phyloP scores from a whole-genome alignment of 2,797 vertebrate species.

The Sebastes vulpes region DNA sequence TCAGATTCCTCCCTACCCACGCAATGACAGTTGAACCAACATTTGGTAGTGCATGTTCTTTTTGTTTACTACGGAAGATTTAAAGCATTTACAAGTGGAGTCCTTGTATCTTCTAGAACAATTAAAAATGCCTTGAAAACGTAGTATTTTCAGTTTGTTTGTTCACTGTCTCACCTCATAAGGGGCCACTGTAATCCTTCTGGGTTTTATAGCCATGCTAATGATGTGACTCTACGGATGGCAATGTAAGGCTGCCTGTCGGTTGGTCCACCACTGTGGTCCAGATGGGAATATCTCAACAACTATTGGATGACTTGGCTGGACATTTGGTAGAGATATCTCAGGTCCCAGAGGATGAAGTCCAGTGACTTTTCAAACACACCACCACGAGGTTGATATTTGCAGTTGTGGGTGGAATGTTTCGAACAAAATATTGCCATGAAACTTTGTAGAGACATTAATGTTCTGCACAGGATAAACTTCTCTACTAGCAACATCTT shows the following conservation, averaged over 20 bases:
- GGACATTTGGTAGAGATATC: not conserved
- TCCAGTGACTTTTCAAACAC: not conserved
- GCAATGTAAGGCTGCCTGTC: not conserved
- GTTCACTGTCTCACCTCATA: not conserved
- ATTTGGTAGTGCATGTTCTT: not conserved
- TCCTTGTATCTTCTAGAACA: not conserved
- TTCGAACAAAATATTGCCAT: not conserved
- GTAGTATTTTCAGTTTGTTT: not conserved
- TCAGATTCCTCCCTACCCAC: slow-evolving; percentile 2
- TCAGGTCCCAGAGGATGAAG: not conserved
- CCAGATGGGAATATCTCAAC: not conserved
- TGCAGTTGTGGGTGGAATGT: not conserved
- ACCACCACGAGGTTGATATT: not conserved
- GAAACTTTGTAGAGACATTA: not conserved
- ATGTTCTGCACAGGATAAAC: not conserved
- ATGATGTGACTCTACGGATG: not conserved
- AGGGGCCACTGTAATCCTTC: not conserved
- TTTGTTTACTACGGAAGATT: not conserved
- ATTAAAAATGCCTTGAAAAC: not conserved
- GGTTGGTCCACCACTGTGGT: not conserved
- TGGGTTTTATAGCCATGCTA: not conserved
- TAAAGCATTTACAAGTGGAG: not conserved
- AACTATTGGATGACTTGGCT: not conserved
- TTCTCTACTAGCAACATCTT: not conserved
- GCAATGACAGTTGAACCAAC: slow-evolving; percentile 2